A percentile compares a stretch with the other conserved stretches of the same genome.
These are phyloP conservation scores for Aphidius colemani DNA, from an alignment of 2,888 invertebrate species.

Conservation along the genomic window DNA sequence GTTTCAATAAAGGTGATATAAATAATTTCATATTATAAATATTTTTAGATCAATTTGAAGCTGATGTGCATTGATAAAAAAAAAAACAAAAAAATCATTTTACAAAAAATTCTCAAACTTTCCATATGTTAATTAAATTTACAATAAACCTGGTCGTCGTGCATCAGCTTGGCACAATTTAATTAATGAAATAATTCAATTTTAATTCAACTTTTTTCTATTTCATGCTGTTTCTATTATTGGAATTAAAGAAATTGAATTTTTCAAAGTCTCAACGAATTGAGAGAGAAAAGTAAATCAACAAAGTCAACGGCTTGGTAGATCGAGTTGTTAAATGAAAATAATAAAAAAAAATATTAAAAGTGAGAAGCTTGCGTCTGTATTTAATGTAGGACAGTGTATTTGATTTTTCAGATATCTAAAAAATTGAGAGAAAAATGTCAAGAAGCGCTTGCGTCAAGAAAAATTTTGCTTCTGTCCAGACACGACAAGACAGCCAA, in stretches of 20 bases:
- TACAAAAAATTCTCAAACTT: too few species aligned
- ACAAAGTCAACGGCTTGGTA: background rate
- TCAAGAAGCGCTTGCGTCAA: conserved; percentile 49
- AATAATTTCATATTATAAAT: too few species aligned
- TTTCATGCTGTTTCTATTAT: too few species aligned
- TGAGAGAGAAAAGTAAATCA: conserved; percentile 5
- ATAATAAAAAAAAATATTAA: background rate
- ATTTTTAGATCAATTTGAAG: too few species aligned
- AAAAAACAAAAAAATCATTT: too few species aligned
- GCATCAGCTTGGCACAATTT: background rate
- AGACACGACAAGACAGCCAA: conserved; percentile 55
- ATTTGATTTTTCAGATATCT: conserved; percentile 28
- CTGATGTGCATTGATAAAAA: too few species aligned
- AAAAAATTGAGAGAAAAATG: background rate
- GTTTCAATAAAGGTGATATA: too few species aligned
- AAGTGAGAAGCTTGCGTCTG: background rate
- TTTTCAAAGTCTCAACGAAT: conserved; percentile 6
- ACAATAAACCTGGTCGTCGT: background rate
- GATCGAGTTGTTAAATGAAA: background rate
- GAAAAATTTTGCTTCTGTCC: conserved; percentile 52
- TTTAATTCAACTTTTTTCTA: too few species aligned
- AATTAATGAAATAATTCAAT: too few species aligned
- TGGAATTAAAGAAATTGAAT: background rate
- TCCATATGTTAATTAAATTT: background rate
- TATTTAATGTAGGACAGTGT: conserved; percentile 22